Evolutionary conservation across 1,140 invertebrate genomes (phyloP), one percentile per base, ranked within the genome.

Genomic region (Leptinotarsa defecta): DNA sequence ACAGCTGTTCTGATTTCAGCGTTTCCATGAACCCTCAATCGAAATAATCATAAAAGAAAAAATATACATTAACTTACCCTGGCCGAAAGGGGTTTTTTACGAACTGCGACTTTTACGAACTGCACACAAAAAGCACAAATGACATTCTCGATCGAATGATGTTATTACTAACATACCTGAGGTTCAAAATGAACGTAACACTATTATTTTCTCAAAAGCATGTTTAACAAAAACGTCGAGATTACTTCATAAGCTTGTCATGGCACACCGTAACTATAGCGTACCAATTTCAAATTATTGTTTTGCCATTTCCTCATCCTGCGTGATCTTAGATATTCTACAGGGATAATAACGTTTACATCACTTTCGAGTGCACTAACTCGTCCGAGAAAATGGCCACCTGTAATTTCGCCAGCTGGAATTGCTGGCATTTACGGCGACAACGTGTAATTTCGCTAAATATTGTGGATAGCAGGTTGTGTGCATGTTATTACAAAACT

Each of bases 371-470:
- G 52, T 57, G 52, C 52, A 57, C 52, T 57, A 57, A 57, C 52
- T 57, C 52, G 52, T 57, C n/a, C 52, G n/a, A 57, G 52, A 57
- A 57, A 57, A 57, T 57, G 52, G 15, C 15, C 52, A 5, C 13
- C 4, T 57, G 13, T 57, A 57, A 57, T 57, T 57, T 57, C n/a
- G 15, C n/a, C n/a, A 17, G n/a, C 52, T 57, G 52, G 52, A 57
- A 57, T 57, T 57, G 52, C 17, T 17, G 52, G n/a, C 52, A 57
- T 57, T 57, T 57, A 57, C 52, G 15, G 52, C 52, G 52, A 57
- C 52, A 57, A 57, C 52, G 52, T 57, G 52, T 19, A 57, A 57
- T 57, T 57, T 57, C n/a, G 52, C 52, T 57, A 57, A 57, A 57
- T 57, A 57, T 57, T 57, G 52, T 57, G 52, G 8, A 57, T 57